Evolutionary conservation across 2,797 vertebrate genomes (phyloP).

Genomic region (Takifugu rubripes): DNA sequence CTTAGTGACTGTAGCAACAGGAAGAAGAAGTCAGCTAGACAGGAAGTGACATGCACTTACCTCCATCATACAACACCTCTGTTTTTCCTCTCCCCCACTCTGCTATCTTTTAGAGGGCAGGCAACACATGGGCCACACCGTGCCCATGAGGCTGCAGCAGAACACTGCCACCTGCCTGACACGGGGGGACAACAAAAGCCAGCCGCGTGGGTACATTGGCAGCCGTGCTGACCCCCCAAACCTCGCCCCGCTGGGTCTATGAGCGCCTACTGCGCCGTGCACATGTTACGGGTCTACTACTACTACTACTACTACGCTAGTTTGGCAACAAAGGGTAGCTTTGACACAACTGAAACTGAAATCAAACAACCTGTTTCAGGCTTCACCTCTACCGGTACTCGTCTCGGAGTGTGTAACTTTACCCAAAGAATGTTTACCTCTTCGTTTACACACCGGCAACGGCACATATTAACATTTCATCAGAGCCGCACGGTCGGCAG

Average conservation of each 20-base stretch:
- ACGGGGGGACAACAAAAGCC: slow-evolving; percentile 73
- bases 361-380: not conserved
- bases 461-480: not conserved
- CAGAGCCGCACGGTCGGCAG: not conserved
- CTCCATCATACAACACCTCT: slow-evolving; percentile 65
- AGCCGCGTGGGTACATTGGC: slow-evolving; percentile 68
- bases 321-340: not conserved
- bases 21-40: slow-evolving; percentile 52
- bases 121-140: slow-evolving; percentile 75
- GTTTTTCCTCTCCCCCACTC: slow-evolving; percentile 55
- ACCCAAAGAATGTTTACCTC: not conserved
- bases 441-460: not conserved
- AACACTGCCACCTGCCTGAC: slow-evolving; percentile 77
- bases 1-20: slow-evolving; percentile 54
- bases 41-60: slow-evolving; percentile 69
- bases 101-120: slow-evolving; percentile 77
- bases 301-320: too few species aligned
- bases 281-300: not conserved
- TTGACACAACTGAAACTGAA: not conserved
- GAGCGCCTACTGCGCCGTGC: not conserved
- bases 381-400: not conserved
- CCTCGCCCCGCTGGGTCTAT: not conserved
- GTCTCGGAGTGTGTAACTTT: not conserved
- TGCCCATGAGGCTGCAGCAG: slow-evolving; percentile 74
- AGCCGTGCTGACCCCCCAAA: slow-evolving; percentile 36